Evolutionary conservation across 1,140 invertebrate species (phyloP).

Genomic region (Drosophila yakuba): DNA sequence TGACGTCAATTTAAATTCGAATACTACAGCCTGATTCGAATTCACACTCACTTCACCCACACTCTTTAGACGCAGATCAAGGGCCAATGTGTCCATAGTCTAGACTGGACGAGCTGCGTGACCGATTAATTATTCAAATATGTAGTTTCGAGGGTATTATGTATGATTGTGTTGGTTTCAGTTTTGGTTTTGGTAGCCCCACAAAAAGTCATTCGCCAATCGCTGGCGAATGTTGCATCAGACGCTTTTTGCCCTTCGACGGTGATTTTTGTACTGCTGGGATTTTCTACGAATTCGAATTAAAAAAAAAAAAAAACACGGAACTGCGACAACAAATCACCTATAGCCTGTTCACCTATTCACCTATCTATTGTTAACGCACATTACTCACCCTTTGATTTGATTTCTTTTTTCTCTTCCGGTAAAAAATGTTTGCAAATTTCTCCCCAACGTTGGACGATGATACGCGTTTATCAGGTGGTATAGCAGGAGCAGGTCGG

Average conservation of each 20-base stretch:
- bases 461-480: constrained; percentile 2
- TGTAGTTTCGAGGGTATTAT: constrained; percentile 52
- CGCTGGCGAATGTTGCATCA: constrained; percentile 69
- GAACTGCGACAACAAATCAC: not conserved
- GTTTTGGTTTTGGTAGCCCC: not conserved
- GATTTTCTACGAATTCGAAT: constrained; percentile 15
- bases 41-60: constrained; percentile 31
- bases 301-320: constrained; percentile 11
- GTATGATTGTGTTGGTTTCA: not conserved
- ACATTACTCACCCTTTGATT: constrained; percentile 70
- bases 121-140: constrained; percentile 69
- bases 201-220: constrained; percentile 45
- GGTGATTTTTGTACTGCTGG: not conserved
- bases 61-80: constrained; percentile 26
- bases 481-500: constrained; percentile 27
- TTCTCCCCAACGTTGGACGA: constrained; percentile 61
- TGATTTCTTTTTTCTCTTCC: constrained; percentile 82
- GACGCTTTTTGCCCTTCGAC: constrained; percentile 70
- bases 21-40: not conserved
- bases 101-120: constrained; percentile 51
- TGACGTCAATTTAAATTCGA: constrained; percentile 60
- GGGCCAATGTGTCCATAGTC: constrained; percentile 43
- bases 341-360: too few relatives aligned
- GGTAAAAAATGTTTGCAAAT: constrained; percentile 82
- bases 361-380: not conserved